Evolutionary conservation across 1,140 invertebrate species (phyloP).

Genomic region (Protaetia brevitarsis): DNA sequence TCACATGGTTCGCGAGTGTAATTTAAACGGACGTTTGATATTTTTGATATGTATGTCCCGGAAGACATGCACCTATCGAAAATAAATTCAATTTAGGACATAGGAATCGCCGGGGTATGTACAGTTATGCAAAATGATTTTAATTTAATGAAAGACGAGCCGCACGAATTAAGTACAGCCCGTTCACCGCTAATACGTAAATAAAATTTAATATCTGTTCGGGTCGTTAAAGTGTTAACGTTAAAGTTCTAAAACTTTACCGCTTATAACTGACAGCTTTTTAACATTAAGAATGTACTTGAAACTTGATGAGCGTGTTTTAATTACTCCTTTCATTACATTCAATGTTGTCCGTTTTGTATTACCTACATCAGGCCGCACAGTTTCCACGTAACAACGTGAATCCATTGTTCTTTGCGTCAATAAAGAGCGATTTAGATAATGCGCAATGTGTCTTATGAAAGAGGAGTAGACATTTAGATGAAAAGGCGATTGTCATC

Average conservation of each 20-base stretch:
- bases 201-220: conserved; percentile 13
- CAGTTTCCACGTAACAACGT: too few relatives aligned
- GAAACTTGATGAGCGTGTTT: conserved; percentile 6
- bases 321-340: conserved; percentile 12
- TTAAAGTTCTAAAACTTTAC: not conserved
- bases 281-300: conserved; percentile 9
- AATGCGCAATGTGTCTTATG: too few relatives aligned
- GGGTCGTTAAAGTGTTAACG: conserved; percentile 16
- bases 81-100: conserved; percentile 1
- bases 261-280: not conserved
- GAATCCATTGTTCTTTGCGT: too few relatives aligned
- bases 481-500: too few relatives aligned
- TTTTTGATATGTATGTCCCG: not conserved
- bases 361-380: too few relatives aligned
- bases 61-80: not conserved
- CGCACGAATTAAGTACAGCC: not conserved
- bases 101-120: not conserved
- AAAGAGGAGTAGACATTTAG: too few relatives aligned
- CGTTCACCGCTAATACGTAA: not conserved
- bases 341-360: too few relatives aligned
- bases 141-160: not conserved
- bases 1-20: not conserved
- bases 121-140: conserved; percentile 7
- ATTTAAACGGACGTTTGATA: not conserved
- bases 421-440: too few relatives aligned